phyloP scores from a whole-genome alignment of 1,140 invertebrate species.

The Zaprionus africanus region DNA sequence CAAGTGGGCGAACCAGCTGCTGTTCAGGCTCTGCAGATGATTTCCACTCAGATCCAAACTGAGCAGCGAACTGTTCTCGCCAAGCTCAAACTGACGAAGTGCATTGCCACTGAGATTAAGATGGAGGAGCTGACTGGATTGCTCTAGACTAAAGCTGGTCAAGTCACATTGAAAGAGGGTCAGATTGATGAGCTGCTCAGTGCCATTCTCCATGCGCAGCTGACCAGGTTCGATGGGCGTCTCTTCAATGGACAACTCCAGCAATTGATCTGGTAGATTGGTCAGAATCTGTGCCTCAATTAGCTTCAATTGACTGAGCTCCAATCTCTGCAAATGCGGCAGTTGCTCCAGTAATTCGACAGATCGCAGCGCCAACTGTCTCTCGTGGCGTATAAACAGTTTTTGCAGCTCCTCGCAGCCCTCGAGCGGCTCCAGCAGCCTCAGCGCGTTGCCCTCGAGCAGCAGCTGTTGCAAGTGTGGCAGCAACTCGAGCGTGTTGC shows the following conservation, averaged over 20 bases:
- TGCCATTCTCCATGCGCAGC: slow-evolving; percentile 24
- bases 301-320: slow-evolving; percentile 33
- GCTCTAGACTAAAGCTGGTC: slow-evolving; percentile 33
- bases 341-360: slow-evolving; percentile 12
- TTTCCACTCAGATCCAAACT: slow-evolving; percentile 68
- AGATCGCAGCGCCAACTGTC: slow-evolving; percentile 25
- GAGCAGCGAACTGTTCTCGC: slow-evolving; percentile 20
- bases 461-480: slow-evolving; percentile 49
- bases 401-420: slow-evolving; percentile 18
- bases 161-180: slow-evolving; percentile 55
- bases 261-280: slow-evolving; percentile 27
- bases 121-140: slow-evolving; percentile 4
- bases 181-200: slow-evolving; percentile 44
- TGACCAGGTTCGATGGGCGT: slow-evolving; percentile 33
- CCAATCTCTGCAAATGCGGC: slow-evolving; percentile 20
- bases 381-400: slow-evolving; percentile 36
- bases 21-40: slow-evolving; percentile 45
- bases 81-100: slow-evolving; percentile 38
- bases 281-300: slow-evolving; percentile 9
- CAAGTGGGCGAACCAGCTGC: slow-evolving; percentile 58
- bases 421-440: slow-evolving; percentile 28
- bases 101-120: slow-evolving; percentile 68
- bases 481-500: slow-evolving; percentile 52
- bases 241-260: slow-evolving; percentile 21
- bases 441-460: slow-evolving; percentile 47